Conservation (phyloP, 2,888 invertebrate species). For the Heteropelma amictum region DNA sequence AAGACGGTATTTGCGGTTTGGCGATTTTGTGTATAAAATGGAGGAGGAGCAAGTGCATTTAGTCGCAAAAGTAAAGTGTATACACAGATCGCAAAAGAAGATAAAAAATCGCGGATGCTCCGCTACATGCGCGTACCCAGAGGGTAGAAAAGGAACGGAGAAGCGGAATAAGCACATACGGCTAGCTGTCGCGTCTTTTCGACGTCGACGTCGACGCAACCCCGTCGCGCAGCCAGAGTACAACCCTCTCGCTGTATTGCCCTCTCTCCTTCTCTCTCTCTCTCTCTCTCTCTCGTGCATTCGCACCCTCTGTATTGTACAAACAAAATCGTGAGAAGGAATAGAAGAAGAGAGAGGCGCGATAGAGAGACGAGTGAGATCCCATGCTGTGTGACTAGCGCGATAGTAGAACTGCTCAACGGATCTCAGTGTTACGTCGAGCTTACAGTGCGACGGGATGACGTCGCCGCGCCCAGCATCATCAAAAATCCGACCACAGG, state of each 20-base stretch:
- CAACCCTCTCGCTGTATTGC: constrained; percentile 6
- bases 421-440: constrained; percentile 75
- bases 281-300: constrained; percentile 1
- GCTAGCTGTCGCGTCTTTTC: constrained; percentile 69
- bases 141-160: background rate
- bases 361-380: constrained; percentile 31
- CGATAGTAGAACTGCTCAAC: constrained; percentile 45
- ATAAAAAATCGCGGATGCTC: too few relatives aligned
- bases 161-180: constrained; percentile 9
- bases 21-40: too few relatives aligned
- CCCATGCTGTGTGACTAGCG: constrained; percentile 45
- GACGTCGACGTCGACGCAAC: constrained; percentile 76
- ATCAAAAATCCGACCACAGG: constrained; percentile 73
- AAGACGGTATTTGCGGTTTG: too few relatives aligned
- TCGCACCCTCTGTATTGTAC: constrained; percentile 4
- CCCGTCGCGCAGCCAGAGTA: constrained; percentile 69
- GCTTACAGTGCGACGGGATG: constrained; percentile 75
- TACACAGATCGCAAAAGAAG: too few relatives aligned
- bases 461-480: constrained; percentile 76
- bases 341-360: constrained; percentile 5
- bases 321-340: constrained; percentile 11
- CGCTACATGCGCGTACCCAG: too few relatives aligned
- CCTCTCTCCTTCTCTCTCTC: background rate
- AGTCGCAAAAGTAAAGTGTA: too few relatives aligned
- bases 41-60: too few relatives aligned